Evolutionary conservation across 2,797 vertebrate genomes (phyloP).

Genomic region (Pelodytes ibericus): DNA sequence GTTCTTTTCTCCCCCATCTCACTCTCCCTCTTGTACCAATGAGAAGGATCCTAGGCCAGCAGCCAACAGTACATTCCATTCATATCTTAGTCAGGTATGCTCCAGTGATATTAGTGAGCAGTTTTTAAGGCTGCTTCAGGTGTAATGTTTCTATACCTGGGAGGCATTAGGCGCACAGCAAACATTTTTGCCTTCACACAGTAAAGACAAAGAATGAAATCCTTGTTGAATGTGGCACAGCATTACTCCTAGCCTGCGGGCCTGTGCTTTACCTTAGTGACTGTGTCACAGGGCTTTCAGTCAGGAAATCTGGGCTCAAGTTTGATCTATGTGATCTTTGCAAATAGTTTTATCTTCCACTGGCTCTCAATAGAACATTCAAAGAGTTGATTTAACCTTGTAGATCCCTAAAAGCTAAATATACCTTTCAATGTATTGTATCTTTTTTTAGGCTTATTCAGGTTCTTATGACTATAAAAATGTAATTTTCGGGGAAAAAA

Average conservation of each 20-base stretch:
- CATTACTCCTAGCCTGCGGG: constrained; percentile 36
- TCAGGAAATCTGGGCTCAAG: constrained; percentile 18
- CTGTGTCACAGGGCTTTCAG: constrained; percentile 8
- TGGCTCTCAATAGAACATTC: no score
- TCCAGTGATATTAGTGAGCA: constrained; percentile 46
- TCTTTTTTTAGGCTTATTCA: no score
- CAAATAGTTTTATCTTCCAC: constrained; percentile 2
- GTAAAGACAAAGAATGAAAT: constrained; percentile 42
- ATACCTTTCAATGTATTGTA: no score
- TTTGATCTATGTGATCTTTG: constrained; percentile 10
- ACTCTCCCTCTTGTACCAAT: neutral
- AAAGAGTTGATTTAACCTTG: no score
- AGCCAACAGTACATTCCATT: constrained; percentile 67
- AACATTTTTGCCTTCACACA: neutral
- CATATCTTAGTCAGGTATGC: constrained; percentile 72
- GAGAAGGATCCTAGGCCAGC: constrained; percentile 46
- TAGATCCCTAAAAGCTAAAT: no score
- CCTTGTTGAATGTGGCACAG: constrained; percentile 25
- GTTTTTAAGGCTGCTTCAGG: neutral
- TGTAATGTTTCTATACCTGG: neutral
- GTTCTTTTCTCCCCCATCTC: neutral
- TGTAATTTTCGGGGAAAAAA: no score
- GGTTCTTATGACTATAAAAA: no score
- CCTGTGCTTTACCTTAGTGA: constrained; percentile 8
- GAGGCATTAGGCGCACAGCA: constrained; percentile 15